These are phyloP conservation scores for Acrobasis consociella DNA, from an alignment of 2,888 invertebrate genomes.

Conservation along the genomic window DNA sequence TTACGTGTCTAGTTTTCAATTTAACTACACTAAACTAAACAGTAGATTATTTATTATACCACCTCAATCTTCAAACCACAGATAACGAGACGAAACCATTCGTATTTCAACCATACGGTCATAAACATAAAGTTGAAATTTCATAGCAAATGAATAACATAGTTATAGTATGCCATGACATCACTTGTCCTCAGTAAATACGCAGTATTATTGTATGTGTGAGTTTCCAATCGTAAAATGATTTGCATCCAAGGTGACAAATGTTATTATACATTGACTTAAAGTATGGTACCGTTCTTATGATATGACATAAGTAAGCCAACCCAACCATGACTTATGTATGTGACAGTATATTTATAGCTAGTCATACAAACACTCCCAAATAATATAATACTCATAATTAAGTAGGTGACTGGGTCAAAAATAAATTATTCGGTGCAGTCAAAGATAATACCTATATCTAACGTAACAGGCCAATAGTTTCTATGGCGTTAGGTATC, in stretches of 20 bases:
- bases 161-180: constrained; percentile 13
- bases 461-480: no score
- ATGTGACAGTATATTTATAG: no score
- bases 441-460: no score
- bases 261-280: constrained; percentile 5
- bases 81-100: neutral
- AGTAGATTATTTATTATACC: constrained; percentile 9
- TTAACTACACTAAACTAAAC: constrained; percentile 12
- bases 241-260: constrained; percentile 22
- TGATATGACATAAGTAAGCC: neutral
- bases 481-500: no score
- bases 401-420: no score
- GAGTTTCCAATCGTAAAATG: constrained; percentile 22
- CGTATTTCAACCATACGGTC: neutral
- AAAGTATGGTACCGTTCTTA: neutral
- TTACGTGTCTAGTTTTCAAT: neutral
- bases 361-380: no score
- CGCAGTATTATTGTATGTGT: constrained; percentile 13
- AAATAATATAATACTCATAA: no score
- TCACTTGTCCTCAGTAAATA: constrained; percentile 23
- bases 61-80: constrained; percentile 9
- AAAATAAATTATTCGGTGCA: no score
- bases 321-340: no score
- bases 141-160: neutral
- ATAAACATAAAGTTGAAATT: neutral